Evolutionary conservation across 2,113 vertebrate species (phyloP), one percentile per base, ranked within the genome.

Genomic region (Notothenia rossii): DNA sequence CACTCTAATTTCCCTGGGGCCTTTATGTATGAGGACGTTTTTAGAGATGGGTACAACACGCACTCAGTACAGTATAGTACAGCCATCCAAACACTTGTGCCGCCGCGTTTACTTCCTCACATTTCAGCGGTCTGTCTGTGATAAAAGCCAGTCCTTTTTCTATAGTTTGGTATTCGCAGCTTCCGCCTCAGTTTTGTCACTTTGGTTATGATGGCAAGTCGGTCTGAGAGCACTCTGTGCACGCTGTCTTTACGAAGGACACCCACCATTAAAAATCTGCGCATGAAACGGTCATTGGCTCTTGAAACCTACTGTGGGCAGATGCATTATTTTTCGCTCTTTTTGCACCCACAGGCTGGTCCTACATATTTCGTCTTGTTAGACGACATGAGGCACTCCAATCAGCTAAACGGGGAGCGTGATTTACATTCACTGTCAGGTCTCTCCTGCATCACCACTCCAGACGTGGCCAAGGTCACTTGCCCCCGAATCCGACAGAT

Each of bases 351-450:
- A 14, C 29, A 7, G 72, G 75, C 74, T 67, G 69, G 56, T 61
- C 58, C 45, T 86, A 22, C 63, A 56, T 81, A 89, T 83, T 86
- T 88, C 78, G 70, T 85, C 77, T 81, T 15, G 63, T 81, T 81
- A 10, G 60, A 75, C 73, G 55, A 64, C 73, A 72, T 84, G 79
- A 78, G 80, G 77, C 78, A 89, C 81, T 93, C 83, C 81, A 92
- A 94, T 93, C 90, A 94, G 75, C 77, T 72, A 84, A 88, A 86
- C 36, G 86, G 79, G 49, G 7, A 56, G 10, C 1, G 40, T 90
- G 90, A 93, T 93, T 94, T 92, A 90, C 84, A 88, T 92, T 86
- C 79, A 66, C 72, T 88, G 86, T 90, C 90, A 89, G 49, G 61
- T 65, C 81, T 10, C 46, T 76, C 60, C 67, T 58, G 58, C 72